phyloP scores from a whole-genome alignment of 2,113 vertebrate species.

The Phalacrocorax aristotelis region DNA sequence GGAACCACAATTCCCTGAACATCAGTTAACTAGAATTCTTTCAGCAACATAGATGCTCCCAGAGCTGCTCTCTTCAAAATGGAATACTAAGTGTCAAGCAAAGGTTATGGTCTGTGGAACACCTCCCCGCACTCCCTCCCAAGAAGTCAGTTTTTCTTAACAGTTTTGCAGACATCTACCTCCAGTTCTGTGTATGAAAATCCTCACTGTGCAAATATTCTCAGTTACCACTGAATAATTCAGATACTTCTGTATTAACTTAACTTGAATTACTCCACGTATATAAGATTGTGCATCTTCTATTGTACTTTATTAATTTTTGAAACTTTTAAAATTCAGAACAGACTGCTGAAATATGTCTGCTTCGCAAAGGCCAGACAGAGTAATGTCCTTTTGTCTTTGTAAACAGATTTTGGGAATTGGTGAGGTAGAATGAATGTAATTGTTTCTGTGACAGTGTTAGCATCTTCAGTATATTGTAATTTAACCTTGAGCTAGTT shows the following conservation, averaged over 20 bases:
- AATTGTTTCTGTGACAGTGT: neutral
- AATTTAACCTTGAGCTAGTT: neutral
- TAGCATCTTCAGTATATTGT: neutral
- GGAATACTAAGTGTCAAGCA: neutral
- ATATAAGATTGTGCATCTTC: neutral
- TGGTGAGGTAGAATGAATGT: neutral
- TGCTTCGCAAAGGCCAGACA: neutral
- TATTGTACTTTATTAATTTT: neutral
- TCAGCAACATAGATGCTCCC: neutral
- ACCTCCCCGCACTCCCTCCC: neutral
- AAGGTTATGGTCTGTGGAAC: neutral
- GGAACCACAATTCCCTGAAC: neutral
- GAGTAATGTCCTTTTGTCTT: neutral
- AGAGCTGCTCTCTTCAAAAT: neutral
- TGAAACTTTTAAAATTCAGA: neutral
- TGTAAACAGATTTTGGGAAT: neutral
- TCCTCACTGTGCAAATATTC: neutral
- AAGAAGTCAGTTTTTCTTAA: neutral
- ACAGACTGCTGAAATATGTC: neutral
- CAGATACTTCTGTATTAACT: neutral
- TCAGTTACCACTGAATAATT: neutral
- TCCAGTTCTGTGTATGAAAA: neutral
- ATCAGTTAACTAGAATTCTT: neutral
- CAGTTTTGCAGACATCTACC: neutral
- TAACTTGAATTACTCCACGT: neutral